phyloP scores from a whole-genome alignment of 2,113 vertebrate genomes.

The Malurus cyaneus region DNA sequence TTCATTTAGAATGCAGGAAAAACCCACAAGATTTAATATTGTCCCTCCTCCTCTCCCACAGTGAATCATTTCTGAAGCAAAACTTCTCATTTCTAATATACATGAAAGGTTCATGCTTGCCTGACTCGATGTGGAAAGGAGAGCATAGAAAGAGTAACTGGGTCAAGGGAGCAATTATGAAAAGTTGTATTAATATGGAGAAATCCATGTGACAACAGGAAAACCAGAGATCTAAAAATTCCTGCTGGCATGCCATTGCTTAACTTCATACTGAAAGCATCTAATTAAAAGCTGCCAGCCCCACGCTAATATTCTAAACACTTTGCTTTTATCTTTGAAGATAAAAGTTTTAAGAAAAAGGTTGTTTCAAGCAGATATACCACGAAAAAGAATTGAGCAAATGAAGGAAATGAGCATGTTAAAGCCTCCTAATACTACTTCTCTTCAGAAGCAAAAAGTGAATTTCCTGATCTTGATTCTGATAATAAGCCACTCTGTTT shows the following conservation, averaged over 20 bases:
- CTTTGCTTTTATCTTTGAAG: background rate
- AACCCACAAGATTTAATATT: background rate
- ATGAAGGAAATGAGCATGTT: background rate
- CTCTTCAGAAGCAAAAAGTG: background rate
- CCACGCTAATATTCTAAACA: background rate
- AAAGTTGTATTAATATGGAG: background rate
- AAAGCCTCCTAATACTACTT: background rate
- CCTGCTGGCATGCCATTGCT: background rate
- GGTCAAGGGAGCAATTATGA: background rate
- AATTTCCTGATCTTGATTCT: background rate
- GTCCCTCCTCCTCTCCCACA: background rate
- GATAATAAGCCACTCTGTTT: background rate
- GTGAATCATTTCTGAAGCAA: background rate
- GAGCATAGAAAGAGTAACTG: background rate
- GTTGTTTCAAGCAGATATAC: background rate
- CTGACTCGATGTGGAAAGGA: background rate
- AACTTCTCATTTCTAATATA: background rate
- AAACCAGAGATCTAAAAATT: background rate
- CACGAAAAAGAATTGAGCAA: background rate
- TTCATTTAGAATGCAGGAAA: background rate
- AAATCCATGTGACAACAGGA: background rate
- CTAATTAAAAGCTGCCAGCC: background rate
- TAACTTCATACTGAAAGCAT: background rate
- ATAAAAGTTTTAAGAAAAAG: background rate
- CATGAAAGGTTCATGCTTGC: background rate